Evolutionary conservation across 2,113 vertebrate species (phyloP).

Genomic region (Cyprinus carpio): DNA sequence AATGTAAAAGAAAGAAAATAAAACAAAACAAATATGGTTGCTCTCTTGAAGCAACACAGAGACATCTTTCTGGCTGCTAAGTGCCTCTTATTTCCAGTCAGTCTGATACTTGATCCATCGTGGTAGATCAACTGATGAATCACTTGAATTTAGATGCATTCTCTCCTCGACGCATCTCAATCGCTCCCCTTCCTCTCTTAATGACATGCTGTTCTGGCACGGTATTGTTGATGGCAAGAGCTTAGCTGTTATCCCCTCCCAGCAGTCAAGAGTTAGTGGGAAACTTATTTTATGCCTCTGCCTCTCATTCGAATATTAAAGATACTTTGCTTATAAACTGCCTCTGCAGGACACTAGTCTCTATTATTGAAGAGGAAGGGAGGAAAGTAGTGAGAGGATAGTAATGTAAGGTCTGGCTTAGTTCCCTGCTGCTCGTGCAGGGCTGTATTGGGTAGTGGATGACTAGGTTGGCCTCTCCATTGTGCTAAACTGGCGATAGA

Average conservation of each 20-base stretch:
- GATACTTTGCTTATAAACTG: slow-evolving; percentile 41
- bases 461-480: slow-evolving; percentile 38
- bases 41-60: neutral
- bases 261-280: slow-evolving; percentile 34
- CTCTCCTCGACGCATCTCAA: slow-evolving; percentile 33
- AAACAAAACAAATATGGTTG: neutral
- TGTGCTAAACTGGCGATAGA: slow-evolving; percentile 46
- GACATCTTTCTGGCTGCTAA: neutral
- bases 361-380: slow-evolving; percentile 25
- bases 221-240: slow-evolving; percentile 1
- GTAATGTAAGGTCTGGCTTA: slow-evolving; percentile 43
- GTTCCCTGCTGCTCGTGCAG: slow-evolving; percentile 21
- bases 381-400: slow-evolving; percentile 29
- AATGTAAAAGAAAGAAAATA: neutral
- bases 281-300: slow-evolving; percentile 52
- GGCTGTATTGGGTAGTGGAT: slow-evolving; percentile 2
- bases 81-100: slow-evolving; percentile 8
- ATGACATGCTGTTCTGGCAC: slow-evolving; percentile 23
- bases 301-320: slow-evolving; percentile 49
- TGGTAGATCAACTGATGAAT: neutral
- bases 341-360: slow-evolving; percentile 40
- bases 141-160: slow-evolving; percentile 19
- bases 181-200: slow-evolving; percentile 34
- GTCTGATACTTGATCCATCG: neutral
- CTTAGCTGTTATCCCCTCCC: slow-evolving; percentile 35